Base-by-base conservation (phyloP, 2,888 invertebrate genomes). In the Enoplolaimus lenunculus region DNA sequence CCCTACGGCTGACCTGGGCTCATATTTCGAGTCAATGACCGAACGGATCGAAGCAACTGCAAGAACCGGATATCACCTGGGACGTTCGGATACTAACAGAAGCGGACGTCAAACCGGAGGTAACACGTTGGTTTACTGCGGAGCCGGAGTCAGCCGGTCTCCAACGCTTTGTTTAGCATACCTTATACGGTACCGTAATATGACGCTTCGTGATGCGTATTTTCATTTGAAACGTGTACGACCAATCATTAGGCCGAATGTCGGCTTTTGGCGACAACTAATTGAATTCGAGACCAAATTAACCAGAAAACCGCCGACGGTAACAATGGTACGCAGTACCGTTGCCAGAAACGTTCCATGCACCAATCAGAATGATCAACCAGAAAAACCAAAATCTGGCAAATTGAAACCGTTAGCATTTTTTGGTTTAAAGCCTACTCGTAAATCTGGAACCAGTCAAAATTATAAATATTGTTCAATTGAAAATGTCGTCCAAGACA, bases 141-240 rank as follows among this genome's bases (percentile, higher is more conserved):
- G 91, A 1, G 91, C 91, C 0, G 91, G 91, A 0, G 88, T 91
- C 2, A 90, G 90, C 75, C 85, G 91, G 72, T 90, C 90, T 0
- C 89, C 90, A 21, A 86, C 88, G 0, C 83, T 91, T 0, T 89
- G 90, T 79, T 83, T 91, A 75, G 91, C 89, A 13, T 91, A 91
- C 81, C 85, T 91, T 33, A 87, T 92, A 83, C 90, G 90, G 81
- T 87, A 90, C 83, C 85, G 86, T 74, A 84, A 86, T 72, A 87
- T 90, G 87, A 86, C 86, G 3, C 84, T 92, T 21, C 84, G 86
- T 3, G 87, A 89, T 74, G 89, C 91, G 1, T 91, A 88, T 81
- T 84, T 85, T 67, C 87, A 88, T 78, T 86, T 90, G 68, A 88
- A 89, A 79, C 75, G 84, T 68, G 83, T 86, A 77, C 84, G 88